These are phyloP conservation scores for Sinella curviseta DNA, from an alignment of 1,140 invertebrate genomes.

Conservation along the genomic window DNA sequence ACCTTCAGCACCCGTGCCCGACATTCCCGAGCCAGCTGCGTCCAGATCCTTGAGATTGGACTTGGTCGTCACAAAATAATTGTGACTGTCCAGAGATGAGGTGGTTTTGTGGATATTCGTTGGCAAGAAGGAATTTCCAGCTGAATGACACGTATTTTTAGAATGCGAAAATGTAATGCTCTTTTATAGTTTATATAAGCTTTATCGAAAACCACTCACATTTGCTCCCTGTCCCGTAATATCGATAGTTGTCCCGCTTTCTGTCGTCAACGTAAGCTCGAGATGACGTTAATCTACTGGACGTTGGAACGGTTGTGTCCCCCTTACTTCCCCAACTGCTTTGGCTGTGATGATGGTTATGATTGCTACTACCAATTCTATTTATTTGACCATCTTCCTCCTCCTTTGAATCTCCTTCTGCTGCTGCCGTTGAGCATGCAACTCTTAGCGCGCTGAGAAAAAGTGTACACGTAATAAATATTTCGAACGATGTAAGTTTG, in stretches of 20 bases:
- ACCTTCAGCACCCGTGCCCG: background rate
- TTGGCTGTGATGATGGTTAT: background rate
- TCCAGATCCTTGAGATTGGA: background rate
- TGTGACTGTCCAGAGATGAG: background rate
- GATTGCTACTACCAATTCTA: background rate
- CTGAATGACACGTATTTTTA: too few species aligned
- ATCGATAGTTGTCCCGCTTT: background rate
- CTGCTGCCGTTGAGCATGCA: too few species aligned
- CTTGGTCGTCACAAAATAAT: background rate
- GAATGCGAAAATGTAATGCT: too few species aligned
- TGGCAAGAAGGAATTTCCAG: slow-evolving; percentile 7
- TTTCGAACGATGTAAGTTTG: too few species aligned
- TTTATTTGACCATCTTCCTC: too few species aligned
- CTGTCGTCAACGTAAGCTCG: background rate
- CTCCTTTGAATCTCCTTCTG: too few species aligned
- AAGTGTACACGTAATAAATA: too few species aligned
- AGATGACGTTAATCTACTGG: background rate
- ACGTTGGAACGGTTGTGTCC: background rate
- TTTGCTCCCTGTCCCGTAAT: slow-evolving; percentile 11
- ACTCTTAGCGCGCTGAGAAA: too few species aligned
- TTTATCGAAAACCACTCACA: slow-evolving; percentile 1
- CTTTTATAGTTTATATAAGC: too few species aligned
- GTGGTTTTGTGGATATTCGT: background rate
- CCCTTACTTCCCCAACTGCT: background rate
- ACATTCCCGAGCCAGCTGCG: background rate